Evolutionary conservation across 2,797 vertebrate species (phyloP), one percentile per base, ranked within the genome.

Genomic region (Mallotus villosus): DNA sequence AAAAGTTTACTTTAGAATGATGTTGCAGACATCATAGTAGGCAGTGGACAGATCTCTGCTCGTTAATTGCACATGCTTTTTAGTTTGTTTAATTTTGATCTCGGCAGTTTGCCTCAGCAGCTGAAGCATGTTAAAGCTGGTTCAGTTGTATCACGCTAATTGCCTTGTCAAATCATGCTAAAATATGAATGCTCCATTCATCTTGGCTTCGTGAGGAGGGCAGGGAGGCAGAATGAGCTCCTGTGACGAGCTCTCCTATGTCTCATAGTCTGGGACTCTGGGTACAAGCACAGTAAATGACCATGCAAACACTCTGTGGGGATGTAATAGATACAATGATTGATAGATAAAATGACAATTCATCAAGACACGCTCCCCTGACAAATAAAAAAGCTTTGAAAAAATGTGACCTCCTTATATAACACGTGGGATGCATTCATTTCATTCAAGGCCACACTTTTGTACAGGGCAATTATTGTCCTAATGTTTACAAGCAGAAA

Each of bases 101-200:
- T 7, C 6, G 58, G 5, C 75, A 63, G 46, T 59, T 4, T 9
- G n/a, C 6, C 74, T 21, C 53, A 1, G 16, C 24, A 32, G 51
- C 55, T 49, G 59, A 55, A 22, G 51, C 51, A 22, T 71, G 66
- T 63, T 41, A 12, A 34, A 24, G 4, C 2, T 29, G 49, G 55
- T 63, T 73, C 19, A 67, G 22, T 34, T 67, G 4, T 76, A 46
- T 66, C 71, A 8, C 64, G 60, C 27, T 22, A 9, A 68, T 60
- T 62, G 17, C 49, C 21, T 53, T 77, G 34, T 71, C 27, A 37
- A 70, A 70, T 60, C 17, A 29, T 67, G 59, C 49, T 73, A 21
- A 24, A 70, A 70, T 75, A 72, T 79, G 51, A 63, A 84, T 68
- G 77, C 67, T 70, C 78, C 75, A 76, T 73, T 71, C 71, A 63